These are phyloP conservation scores for Mesitornis unicolor DNA, from an alignment of 2,113 vertebrate genomes.

Conservation along the genomic window DNA sequence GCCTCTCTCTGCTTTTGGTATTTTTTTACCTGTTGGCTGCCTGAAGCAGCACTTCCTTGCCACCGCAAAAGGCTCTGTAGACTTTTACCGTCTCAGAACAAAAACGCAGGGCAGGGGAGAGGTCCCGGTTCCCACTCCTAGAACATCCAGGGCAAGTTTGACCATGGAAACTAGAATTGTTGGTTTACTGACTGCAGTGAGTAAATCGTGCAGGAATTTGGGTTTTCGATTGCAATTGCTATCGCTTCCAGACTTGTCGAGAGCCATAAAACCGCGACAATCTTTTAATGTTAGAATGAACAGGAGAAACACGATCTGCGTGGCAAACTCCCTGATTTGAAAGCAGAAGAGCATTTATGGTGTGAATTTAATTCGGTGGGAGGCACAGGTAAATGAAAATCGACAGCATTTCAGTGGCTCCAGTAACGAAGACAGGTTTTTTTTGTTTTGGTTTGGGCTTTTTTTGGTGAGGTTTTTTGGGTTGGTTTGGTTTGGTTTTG, in stretches of 20 bases:
- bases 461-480: too few relatives aligned
- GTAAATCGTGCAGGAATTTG: not conserved
- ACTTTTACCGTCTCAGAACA: not conserved
- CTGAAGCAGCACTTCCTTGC: not conserved
- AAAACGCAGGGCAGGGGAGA: not conserved
- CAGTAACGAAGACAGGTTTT: fast-evolving
- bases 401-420: not conserved
- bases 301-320: not conserved
- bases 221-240: not conserved
- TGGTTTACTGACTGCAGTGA: not conserved
- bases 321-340: not conserved
- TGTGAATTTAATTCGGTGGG: not conserved
- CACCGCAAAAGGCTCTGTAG: not conserved
- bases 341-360: not conserved
- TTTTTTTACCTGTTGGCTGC: not conserved
- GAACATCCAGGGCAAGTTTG: not conserved
- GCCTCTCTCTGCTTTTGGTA: not conserved
- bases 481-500: too few relatives aligned
- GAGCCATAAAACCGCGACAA: not conserved
- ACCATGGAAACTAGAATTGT: not conserved
- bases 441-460: too few relatives aligned
- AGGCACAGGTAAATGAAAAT: not conserved
- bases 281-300: not conserved
- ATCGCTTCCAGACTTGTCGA: not conserved
- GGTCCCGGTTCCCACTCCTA: not conserved